Conservation (phyloP, 2,888 invertebrate species). For the Catotricha subobsoleta region DNA sequence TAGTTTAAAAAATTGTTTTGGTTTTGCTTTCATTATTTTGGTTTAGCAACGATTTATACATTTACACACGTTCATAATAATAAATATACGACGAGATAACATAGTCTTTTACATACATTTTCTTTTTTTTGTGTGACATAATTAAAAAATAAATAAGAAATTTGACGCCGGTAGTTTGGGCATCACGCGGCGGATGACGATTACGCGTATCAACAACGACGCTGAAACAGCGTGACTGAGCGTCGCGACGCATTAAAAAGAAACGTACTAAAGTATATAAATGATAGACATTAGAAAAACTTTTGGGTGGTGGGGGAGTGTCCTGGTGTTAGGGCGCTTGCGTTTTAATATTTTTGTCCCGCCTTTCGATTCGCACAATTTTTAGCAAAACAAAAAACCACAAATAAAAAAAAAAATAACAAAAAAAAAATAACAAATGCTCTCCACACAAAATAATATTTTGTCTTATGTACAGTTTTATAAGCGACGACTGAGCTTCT, state of each 20-base stretch:
- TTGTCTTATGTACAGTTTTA: no score
- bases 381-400: not conserved
- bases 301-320: slow-evolving; percentile 11
- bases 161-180: slow-evolving; percentile 12
- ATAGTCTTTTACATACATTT: no score
- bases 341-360: slow-evolving; percentile 14
- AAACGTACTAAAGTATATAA: slow-evolving; percentile 6
- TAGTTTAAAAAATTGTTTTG: no score
- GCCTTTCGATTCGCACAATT: slow-evolving; percentile 10
- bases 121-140: no score
- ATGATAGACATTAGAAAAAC: slow-evolving; percentile 1
- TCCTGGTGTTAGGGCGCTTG: slow-evolving; percentile 12
- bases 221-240: slow-evolving; percentile 16
- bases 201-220: slow-evolving; percentile 16
- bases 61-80: no score
- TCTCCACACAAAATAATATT: no score
- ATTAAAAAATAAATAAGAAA: slow-evolving; percentile 11
- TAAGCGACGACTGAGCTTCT: no score
- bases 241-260: slow-evolving; percentile 15
- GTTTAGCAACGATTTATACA: no score
- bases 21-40: no score
- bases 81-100: no score
- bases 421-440: not conserved
- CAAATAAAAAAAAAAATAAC: not conserved
- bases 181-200: slow-evolving; percentile 14